Evolutionary conservation across 2,888 invertebrate species (phyloP).

Genomic region (Tuta absoluta): DNA sequence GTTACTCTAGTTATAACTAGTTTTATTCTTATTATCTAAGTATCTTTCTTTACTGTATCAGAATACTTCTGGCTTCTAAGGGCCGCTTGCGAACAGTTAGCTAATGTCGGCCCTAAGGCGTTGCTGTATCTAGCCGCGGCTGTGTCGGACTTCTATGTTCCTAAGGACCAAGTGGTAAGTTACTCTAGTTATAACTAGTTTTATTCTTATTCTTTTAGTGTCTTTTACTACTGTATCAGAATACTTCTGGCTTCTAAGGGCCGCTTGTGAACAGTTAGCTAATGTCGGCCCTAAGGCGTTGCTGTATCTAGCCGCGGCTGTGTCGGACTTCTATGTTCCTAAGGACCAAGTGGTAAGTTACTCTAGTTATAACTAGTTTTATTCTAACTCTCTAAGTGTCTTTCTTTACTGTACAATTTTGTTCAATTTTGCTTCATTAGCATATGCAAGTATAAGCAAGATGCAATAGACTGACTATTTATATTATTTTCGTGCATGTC

Average conservation of each 20-base stretch:
- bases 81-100: slow-evolving; percentile 89
- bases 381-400: slow-evolving; percentile 84
- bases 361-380: background rate
- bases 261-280: slow-evolving; percentile 89
- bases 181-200: background rate
- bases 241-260: slow-evolving; percentile 94
- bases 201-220: slow-evolving; percentile 82
- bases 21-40: slow-evolving; percentile 80
- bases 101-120: slow-evolving; percentile 84
- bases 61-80: slow-evolving; percentile 96
- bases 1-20: slow-evolving; percentile 30
- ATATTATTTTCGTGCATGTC: too few species aligned
- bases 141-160: slow-evolving; percentile 99
- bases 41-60: slow-evolving; percentile 91
- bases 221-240: slow-evolving; percentile 93
- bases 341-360: slow-evolving; percentile 90
- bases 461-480: too few species aligned
- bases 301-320: slow-evolving; percentile 98
- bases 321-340: slow-evolving; percentile 99
- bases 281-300: slow-evolving; percentile 85
- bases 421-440: too few species aligned
- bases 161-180: slow-evolving; percentile 92
- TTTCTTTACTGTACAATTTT: slow-evolving; percentile 92
- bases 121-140: slow-evolving; percentile 98
- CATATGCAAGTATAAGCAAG: too few species aligned